phyloP scores from a whole-genome alignment of 2,797 vertebrate genomes.

The Uromys caudimaculatus region DNA sequence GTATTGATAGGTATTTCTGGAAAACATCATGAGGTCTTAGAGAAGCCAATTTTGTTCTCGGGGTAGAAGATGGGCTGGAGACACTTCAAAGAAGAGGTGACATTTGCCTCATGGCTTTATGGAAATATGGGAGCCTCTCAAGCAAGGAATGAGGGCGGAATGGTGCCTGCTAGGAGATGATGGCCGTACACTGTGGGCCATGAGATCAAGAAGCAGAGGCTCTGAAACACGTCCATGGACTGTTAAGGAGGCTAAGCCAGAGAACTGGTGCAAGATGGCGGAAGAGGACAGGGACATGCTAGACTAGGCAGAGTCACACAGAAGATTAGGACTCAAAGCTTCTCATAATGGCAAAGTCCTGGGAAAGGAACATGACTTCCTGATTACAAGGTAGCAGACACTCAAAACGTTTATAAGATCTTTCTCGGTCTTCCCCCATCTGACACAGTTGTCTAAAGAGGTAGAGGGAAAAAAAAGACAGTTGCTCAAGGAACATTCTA shows the following conservation, averaged over 20 bases:
- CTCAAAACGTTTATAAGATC: background rate
- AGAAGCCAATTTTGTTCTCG: background rate
- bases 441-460: background rate
- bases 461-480: background rate
- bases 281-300: fast-evolving
- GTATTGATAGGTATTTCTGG: fast-evolving
- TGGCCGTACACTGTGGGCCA: background rate
- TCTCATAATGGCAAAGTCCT: background rate
- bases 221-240: fast-evolving
- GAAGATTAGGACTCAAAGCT: background rate
- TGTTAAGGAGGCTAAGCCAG: fast-evolving
- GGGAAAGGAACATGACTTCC: background rate
- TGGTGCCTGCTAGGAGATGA: background rate
- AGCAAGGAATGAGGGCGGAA: background rate
- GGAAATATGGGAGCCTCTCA: background rate
- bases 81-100: background rate
- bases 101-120: background rate
- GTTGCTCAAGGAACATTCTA: background rate
- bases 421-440: background rate
- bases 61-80: background rate
- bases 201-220: too few species aligned
- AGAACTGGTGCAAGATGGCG: fast-evolving
- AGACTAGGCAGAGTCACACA: background rate
- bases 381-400: background rate
- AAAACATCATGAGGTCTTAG: background rate